Conservation (phyloP, 1,140 invertebrate species). For the Pseudomyrmex gracilis region DNA sequence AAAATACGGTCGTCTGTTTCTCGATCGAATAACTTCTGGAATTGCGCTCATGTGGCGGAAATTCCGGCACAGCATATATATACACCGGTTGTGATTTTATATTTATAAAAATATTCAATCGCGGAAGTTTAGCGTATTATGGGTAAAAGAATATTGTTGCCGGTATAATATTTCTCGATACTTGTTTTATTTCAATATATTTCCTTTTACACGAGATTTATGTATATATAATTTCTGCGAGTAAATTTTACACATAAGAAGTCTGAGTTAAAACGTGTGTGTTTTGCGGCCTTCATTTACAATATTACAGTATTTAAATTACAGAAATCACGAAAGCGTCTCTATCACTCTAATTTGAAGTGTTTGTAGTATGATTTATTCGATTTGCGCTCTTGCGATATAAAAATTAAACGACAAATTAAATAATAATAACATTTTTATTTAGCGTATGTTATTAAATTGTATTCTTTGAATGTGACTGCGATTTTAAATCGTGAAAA, state of each 20-base stretch:
- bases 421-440: conserved; percentile 30
- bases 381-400: not conserved
- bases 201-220: not conserved
- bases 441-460: not conserved
- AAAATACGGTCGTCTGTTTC: conserved; percentile 60
- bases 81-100: conserved; percentile 19
- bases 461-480: not conserved
- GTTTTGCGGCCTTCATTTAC: not conserved
- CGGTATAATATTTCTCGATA: conserved; percentile 13
- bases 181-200: conserved; percentile 23
- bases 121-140: no score
- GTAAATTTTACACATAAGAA: not conserved
- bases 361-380: not conserved
- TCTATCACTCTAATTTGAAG: not conserved
- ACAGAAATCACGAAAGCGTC: not conserved
- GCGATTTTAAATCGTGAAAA: not conserved
- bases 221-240: conserved; percentile 1
- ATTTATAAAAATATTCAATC: conserved; percentile 33
- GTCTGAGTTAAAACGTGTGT: no score
- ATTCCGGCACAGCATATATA: not conserved
- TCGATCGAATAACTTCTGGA: conserved; percentile 11
- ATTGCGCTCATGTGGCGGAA: not conserved
- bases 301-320: not conserved
- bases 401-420: not conserved
- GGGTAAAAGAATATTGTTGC: conserved; percentile 15